Conservation (phyloP, 1,140 invertebrate genomes). For the Procambarus clarkii region DNA sequence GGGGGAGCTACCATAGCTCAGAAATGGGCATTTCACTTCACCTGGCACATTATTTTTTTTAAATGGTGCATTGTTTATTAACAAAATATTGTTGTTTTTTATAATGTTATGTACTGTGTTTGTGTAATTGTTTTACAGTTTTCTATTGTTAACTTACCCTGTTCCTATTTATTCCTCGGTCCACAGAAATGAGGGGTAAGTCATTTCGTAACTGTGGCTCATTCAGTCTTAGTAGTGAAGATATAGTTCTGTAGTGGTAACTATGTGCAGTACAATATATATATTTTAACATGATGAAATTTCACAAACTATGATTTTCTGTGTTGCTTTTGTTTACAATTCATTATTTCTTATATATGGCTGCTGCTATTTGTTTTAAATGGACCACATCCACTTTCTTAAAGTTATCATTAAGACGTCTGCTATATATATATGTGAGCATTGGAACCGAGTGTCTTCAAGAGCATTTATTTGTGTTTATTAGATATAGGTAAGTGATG, state of each 20-base stretch:
- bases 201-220: slow-evolving; percentile 15
- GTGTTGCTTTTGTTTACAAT: not conserved
- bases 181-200: slow-evolving; percentile 61
- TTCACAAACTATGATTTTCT: not conserved
- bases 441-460: no score
- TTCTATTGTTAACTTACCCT: not conserved
- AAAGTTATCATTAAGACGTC: not conserved
- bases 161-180: slow-evolving; percentile 32
- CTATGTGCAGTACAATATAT: not conserved
- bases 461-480: no score
- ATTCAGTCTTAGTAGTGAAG: slow-evolving; percentile 19
- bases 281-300: not conserved
- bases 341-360: not conserved
- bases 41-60: no score
- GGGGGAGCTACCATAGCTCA: no score
- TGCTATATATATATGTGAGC: not conserved
- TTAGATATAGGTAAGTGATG: no score
- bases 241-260: slow-evolving; percentile 13
- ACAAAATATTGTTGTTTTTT: not conserved
- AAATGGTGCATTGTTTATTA: no score
- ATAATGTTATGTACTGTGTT: not conserved
- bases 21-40: no score
- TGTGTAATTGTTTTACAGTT: not conserved
- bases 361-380: not conserved
- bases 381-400: slow-evolving; percentile 18